Percentiles rank a stretch among this genome's conserved stretches.
Evolutionary conservation across 2,888 invertebrate species (phyloP).

Genomic region (Dusona sp.): DNA sequence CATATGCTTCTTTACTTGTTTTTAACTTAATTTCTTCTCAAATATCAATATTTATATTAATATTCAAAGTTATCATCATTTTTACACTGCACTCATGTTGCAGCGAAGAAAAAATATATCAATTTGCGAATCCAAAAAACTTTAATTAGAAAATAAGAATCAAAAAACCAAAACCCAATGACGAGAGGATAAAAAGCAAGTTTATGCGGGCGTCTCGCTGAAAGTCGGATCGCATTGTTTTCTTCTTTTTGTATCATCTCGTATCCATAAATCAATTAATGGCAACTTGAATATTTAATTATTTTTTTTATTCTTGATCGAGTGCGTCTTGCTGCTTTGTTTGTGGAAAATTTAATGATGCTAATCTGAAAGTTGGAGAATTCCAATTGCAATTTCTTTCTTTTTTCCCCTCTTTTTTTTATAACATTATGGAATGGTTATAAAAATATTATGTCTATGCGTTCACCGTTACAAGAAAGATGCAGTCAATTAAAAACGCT

Average conservation of each 20-base stretch:
- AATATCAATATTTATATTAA: too few relatives aligned
- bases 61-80: too few relatives aligned
- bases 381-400: neutral
- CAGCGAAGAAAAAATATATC: too few relatives aligned
- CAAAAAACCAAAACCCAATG: neutral
- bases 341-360: neutral
- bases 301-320: conserved; percentile 25
- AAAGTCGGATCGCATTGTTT: conserved; percentile 14
- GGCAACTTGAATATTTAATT: conserved; percentile 5
- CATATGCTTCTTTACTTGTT: too few relatives aligned
- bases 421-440: conserved; percentile 1
- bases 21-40: too few relatives aligned
- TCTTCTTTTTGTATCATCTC: neutral
- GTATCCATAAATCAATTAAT: conserved; percentile 19
- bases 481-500: conserved; percentile 29
- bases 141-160: neutral
- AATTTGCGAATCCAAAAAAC: neutral
- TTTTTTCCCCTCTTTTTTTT: neutral
- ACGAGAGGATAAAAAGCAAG: neutral
- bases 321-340: neutral
- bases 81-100: too few relatives aligned
- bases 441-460: conserved; percentile 38
- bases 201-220: conserved; percentile 33
- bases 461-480: conserved; percentile 28
- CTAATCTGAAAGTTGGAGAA: neutral